Base-by-base conservation (phyloP, 2,888 invertebrate genomes). In the Drosophila pseudotakahashii region DNA sequence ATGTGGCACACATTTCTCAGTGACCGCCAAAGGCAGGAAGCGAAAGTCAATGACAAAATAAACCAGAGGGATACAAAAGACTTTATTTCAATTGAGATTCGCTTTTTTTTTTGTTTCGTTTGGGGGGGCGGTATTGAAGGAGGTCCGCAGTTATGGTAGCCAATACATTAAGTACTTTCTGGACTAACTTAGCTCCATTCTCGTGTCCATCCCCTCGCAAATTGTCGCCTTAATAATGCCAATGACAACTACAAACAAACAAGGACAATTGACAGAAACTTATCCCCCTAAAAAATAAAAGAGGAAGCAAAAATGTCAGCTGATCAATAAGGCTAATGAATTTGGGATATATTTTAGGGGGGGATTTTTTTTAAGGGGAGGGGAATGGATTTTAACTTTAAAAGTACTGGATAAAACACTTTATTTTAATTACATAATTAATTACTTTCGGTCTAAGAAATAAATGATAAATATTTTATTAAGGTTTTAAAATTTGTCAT, bases 171-270 rank as follows among this genome's bases (percentile, higher is more conserved):
- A 71, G 70, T 70, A 71, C 70, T 70, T 70, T 55, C 54, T 34
- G 23, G 45, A 34, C 62, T 13, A 64, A 51, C 50, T 70, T 51
- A 14, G 51, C 13, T 37, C 42, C 13, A 39, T n/a, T 39, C 32
- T 14, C 14, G 9, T 10, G 58, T 14, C 42, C 53, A 45, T 50
- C 39, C 54, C n/a, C 73, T 73, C 76, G 73, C 75, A 79, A 84
- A 88, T 87, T 78, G 77, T 75, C 75, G 75, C 74, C 80, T 68
- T 85, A 83, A 88, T 85, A 84, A 78, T 69, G 77, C 78, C 79
- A 81, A 76, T 75, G 79, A 78, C 76, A 79, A 75, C 60, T 57
- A 70, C 64, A 74, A 74, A 74, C 60, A 79, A 79, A 62, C 48
- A 60, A 62, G 47, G 74, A 63, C 37, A 71, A 60, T 51, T 34